These are phyloP conservation scores for Calameuta idolon DNA, from an alignment of 2,888 invertebrate genomes.

Conservation along the genomic window DNA sequence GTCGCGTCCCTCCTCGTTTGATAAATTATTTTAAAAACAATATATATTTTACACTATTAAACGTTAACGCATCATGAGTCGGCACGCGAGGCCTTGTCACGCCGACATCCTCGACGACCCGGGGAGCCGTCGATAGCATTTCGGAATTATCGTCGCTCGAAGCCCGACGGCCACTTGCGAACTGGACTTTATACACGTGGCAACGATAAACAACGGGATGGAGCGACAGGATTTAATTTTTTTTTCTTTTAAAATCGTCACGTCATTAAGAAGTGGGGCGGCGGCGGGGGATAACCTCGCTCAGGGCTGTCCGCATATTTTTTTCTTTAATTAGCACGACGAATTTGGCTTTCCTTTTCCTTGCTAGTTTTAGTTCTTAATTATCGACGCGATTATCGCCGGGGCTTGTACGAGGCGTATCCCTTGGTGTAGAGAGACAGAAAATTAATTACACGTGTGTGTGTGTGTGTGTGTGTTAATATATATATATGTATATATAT, in stretches of 20 bases:
- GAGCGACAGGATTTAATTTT: background rate
- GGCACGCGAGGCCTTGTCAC: background rate
- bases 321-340: conserved; percentile 18
- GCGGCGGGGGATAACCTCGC: background rate
- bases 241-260: background rate
- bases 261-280: background rate
- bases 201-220: background rate
- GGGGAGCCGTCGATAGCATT: background rate
- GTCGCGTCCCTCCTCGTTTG: background rate
- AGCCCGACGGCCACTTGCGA: background rate
- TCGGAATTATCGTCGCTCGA: background rate
- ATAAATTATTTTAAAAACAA: background rate
- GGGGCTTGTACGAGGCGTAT: background rate
- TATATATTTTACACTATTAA: background rate
- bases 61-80: background rate
- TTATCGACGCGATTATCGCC: conserved; percentile 6
- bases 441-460: background rate
- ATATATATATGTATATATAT: background rate
- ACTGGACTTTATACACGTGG: background rate
- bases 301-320: background rate
- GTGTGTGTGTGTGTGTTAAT: too few relatives aligned
- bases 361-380: conserved; percentile 3
- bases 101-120: background rate
- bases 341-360: background rate
- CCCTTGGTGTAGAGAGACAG: background rate